phyloP scores from a whole-genome alignment of 2,113 vertebrate species.

The Semnopithecus entellus region DNA sequence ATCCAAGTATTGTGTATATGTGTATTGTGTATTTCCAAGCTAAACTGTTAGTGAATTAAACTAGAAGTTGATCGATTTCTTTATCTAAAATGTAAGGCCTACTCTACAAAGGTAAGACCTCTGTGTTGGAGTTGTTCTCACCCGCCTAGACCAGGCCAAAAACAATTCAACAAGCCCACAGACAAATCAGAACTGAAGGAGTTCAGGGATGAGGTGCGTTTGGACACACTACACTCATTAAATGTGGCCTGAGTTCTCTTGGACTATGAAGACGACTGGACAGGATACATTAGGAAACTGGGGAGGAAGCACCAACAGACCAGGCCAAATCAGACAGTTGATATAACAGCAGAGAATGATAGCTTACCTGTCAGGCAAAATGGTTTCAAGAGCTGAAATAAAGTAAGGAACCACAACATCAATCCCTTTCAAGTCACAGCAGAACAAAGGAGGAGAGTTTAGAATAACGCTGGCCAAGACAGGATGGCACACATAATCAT shows the following conservation, averaged over 20 bases:
- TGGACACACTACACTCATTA: background rate
- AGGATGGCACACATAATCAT: constrained; percentile 94
- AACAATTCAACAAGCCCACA: background rate
- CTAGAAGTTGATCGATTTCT: background rate
- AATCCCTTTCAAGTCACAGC: constrained; percentile 96
- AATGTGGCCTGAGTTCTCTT: background rate
- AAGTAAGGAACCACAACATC: constrained; percentile 97
- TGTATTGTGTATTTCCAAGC: background rate
- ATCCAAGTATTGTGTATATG: background rate
- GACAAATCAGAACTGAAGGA: constrained; percentile 7
- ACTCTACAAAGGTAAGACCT: background rate
- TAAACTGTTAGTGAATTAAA: constrained; percentile 36
- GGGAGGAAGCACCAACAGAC: background rate
- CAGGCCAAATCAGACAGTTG: constrained; percentile 39
- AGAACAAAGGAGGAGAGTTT: constrained; percentile 96
- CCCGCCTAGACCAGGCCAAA: constrained; percentile 6
- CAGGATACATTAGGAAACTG: constrained; percentile 11
- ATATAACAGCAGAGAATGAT: constrained; percentile 27
- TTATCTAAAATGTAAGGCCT: constrained; percentile 30
- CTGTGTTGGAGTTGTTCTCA: background rate
- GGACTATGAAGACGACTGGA: constrained; percentile 19
- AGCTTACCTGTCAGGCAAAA: constrained; percentile 96
- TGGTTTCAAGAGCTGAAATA: constrained; percentile 96
- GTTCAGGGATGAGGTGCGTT: background rate
- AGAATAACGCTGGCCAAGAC: constrained; percentile 96